Evolutionary conservation across 2,113 vertebrate species (phyloP).

Genomic region (Psephotus haematonotus): DNA sequence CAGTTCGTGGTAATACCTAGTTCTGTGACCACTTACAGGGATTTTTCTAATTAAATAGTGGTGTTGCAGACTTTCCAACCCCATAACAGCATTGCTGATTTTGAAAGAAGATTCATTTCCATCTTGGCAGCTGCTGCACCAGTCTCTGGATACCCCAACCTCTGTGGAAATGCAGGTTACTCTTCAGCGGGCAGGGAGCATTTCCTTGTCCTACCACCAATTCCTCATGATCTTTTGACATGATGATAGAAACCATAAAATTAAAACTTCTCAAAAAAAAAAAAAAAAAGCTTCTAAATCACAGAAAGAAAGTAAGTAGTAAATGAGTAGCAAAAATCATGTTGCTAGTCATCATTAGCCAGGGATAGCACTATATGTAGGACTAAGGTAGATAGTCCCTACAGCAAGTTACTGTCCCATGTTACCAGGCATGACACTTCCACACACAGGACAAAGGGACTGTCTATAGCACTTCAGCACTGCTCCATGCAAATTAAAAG

Average conservation of each 20-base stretch:
- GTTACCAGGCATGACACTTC: neutral
- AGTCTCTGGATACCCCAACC: neutral
- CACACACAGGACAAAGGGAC: rapidly evolving
- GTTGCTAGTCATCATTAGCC: neutral
- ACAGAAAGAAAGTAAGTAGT: neutral
- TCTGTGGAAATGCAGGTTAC: neutral
- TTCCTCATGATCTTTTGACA: neutral
- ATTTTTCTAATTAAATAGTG: neutral
- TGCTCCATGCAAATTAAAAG: neutral
- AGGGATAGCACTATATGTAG: neutral
- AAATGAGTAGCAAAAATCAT: neutral
- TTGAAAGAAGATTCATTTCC: neutral
- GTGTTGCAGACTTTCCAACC: neutral
- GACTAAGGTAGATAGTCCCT: neutral
- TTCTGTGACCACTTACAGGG: neutral
- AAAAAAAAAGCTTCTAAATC: neutral
- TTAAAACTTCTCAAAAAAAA: neutral
- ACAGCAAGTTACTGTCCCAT: neutral
- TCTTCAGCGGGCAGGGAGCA: neutral
- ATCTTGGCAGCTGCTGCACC: neutral
- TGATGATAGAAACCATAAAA: neutral
- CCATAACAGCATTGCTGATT: neutral
- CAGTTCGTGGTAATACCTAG: neutral
- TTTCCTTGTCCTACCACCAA: neutral
- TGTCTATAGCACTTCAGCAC: neutral